Evolutionary conservation across 1,140 invertebrate genomes (phyloP), one percentile per base, ranked within the genome.

Genomic region (Megalopta genalis): DNA sequence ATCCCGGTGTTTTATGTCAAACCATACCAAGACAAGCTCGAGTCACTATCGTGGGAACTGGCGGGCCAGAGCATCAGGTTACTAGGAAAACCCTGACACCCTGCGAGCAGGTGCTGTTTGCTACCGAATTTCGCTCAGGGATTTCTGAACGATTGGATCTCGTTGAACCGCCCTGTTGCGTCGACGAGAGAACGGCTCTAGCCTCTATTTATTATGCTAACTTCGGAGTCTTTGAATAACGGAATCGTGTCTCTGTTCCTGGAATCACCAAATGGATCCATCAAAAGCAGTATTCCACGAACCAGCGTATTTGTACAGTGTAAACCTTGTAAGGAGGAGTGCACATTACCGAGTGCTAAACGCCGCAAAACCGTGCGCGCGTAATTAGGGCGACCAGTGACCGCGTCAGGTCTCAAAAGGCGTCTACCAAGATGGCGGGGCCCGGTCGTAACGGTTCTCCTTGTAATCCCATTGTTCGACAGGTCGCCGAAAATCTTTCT

Each of bases 31-130:
- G 67, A 27, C 23, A 46, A 18, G 39, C 21, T 32, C n/a, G 18
- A 21, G 49, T 18, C 21, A 14, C 14, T 18, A 32, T 57, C 76
- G 68, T 78, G 76, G 76, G 76, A 78, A 72, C 68, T 32, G 46
- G 9, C 32, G 23, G 25, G 16, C 23, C 12, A 3, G 32, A 64
- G 76, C 49, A 37, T 78, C 76, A 32, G n/a, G 21, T 78, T 78
- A 42, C 68, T 27, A 9, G n/a, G 12, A 57, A 65, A 57, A 65
- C 54, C 16, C 14, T 46, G 14, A 1, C 2, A 46, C 14, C 2
- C 10, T 39, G 23, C 32, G 23, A 10, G 3, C 76, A 71, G 76
- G 60, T 71, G 68, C 60, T 37, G 59, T 39, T 18, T 37, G 25
- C 18, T 32, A 52, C 49, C 49, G 49, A 52, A 52, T 18, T 52